Evolutionary conservation across 1,140 invertebrate species (phyloP).

Genomic region (Bombyx mori): ASM3026992v2 NC_085126.1:581501-582000

Average conservation of each 20-base stretch:
- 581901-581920: conserved; percentile 1
- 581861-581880: conserved; percentile 4
- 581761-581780: too few relatives aligned
- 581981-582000: background rate
- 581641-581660: background rate
- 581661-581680: background rate
- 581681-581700: background rate
- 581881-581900: background rate
- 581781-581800: too few relatives aligned
- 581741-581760: too few relatives aligned
- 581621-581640: background rate
- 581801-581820: conserved; percentile 3
- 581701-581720: background rate
- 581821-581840: background rate
- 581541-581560: background rate
- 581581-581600: background rate
- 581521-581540: background rate
- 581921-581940: conserved; percentile 2
- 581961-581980: conserved; percentile 4
- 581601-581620: background rate
- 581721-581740: too few relatives aligned
- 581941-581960: conserved; percentile 4
- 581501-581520: background rate
- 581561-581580: conserved; percentile 1
- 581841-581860: background rate